A percentile compares a stretch with the other conserved stretches of the same genome.
Evolutionary conservation across 1,140 invertebrate genomes (phyloP).

Genomic region (Phymorhynchus buccinoides): DNA sequence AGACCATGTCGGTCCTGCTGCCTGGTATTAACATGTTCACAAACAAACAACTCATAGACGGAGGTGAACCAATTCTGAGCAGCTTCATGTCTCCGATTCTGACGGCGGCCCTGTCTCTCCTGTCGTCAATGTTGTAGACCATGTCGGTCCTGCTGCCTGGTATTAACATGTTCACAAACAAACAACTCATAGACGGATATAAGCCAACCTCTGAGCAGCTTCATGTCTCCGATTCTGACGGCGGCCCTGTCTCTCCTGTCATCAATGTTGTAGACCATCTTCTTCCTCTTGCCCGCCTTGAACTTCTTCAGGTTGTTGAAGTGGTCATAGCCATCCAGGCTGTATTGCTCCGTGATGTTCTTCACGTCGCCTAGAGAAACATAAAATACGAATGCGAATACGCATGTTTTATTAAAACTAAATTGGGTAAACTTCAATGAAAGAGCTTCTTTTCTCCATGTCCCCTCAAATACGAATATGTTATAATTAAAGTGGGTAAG

Average conservation of each 20-base stretch:
- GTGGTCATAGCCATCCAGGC: slow-evolving; percentile 2
- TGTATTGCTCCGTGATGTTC: not conserved
- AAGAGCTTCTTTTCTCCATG: not conserved
- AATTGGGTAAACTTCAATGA: not conserved
- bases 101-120: too few species aligned
- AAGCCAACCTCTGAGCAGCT: not conserved
- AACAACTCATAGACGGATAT: too few species aligned
- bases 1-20: too few species aligned
- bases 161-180: too few species aligned
- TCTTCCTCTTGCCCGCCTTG: not conserved
- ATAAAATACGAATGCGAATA: not conserved
- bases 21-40: too few species aligned
- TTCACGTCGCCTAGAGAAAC: not conserved
- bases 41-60: too few species aligned
- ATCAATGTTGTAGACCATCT: slow-evolving; percentile 11
- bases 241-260: not conserved
- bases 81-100: too few species aligned
- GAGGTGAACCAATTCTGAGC: too few species aligned
- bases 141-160: too few species aligned
- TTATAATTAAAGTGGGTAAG: too few species aligned
- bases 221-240: not conserved
- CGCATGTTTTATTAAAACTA: not conserved
- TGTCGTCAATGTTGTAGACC: too few species aligned
- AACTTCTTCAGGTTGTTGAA: not conserved
- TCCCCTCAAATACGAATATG: too few species aligned